Evolutionary conservation across 2,113 vertebrate species (phyloP), one percentile per base, ranked within the genome.

Genomic region (Elaphurus davidianus): DNA sequence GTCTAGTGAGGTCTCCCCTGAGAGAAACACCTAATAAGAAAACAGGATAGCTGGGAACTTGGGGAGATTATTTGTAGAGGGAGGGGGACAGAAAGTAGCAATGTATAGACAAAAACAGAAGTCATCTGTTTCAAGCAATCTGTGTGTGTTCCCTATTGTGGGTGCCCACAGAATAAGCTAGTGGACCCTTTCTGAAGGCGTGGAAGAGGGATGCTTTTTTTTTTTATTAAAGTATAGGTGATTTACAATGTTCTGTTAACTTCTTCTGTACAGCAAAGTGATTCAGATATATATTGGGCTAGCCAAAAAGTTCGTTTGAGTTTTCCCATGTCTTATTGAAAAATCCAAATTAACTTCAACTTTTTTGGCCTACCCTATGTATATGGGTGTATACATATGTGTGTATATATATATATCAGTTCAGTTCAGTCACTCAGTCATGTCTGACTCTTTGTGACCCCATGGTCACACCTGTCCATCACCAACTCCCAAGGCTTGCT

Each of bases 71-170:
- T 33, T 1, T 5, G 11, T 5, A 1, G 30, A 13, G 9, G 17
- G 15, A 9, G 40, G 25, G 17, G 76, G 33, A 21, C 1, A 23
- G 27, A 43, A 2, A 5, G 33, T 43, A 90, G 23, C 15, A 52
- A 14, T 0, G 7, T 1, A 17, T 3, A 45, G 59, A 83, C 79
- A 94, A 52, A 89, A 81, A 71, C 1, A 2, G 36, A n/a, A 27
- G 0, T 45, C 3, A 10, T 3, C 15, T 40, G 0, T 1, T 28
- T 67, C 23, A 30, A 14, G 30, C 25, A 33, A 3, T 25, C 43
- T 50, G 1, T 2, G 1, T 7, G 17, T 25, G 15, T 13, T 16
- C 47, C n/a, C 57, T 57, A 0, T 21, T 30, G 3, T 30, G n/a
- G 28, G 2, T 33, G n/a, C n/a, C 52, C 28, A 3, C 25, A 60